Percentiles rank a stretch among this genome's conserved stretches.
phyloP scores from a whole-genome alignment of 1,140 invertebrate species.

The Heliconius himera region DNA sequence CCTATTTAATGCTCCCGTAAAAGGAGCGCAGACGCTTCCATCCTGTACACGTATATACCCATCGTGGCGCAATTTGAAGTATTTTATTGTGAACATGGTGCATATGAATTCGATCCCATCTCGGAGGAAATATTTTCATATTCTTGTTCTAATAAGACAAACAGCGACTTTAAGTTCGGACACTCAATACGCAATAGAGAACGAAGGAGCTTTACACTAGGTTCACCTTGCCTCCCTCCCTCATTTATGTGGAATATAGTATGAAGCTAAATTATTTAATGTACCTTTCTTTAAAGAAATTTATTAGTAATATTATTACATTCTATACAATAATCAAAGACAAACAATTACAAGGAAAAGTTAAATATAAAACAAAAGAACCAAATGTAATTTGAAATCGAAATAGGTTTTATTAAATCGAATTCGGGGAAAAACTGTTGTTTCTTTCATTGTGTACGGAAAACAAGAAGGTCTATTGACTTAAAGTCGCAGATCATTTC shows the following conservation, averaged over 20 bases:
- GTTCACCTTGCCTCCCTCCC: no score
- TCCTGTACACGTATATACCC: no score
- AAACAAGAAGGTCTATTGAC: background rate
- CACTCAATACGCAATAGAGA: no score
- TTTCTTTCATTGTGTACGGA: background rate
- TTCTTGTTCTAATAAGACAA: no score
- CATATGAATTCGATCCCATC: no score
- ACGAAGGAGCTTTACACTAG: no score
- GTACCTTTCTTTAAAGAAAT: background rate
- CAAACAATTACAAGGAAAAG: background rate
- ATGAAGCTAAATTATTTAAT: background rate
- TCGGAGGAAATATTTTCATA: no score
- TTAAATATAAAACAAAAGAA: background rate
- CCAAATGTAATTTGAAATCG: background rate
- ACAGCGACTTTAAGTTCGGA: no score
- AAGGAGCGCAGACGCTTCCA: no score
- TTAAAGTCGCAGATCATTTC: background rate
- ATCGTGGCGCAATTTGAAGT: no score
- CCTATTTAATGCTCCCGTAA: no score
- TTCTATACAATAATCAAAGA: background rate
- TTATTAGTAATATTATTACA: background rate
- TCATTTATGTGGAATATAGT: background rate
- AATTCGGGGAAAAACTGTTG: background rate
- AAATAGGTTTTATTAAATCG: background rate
- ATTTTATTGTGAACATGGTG: no score